Evolutionary conservation across 2,113 vertebrate genomes (phyloP).

Genomic region (Gymnorhina tibicen): DNA sequence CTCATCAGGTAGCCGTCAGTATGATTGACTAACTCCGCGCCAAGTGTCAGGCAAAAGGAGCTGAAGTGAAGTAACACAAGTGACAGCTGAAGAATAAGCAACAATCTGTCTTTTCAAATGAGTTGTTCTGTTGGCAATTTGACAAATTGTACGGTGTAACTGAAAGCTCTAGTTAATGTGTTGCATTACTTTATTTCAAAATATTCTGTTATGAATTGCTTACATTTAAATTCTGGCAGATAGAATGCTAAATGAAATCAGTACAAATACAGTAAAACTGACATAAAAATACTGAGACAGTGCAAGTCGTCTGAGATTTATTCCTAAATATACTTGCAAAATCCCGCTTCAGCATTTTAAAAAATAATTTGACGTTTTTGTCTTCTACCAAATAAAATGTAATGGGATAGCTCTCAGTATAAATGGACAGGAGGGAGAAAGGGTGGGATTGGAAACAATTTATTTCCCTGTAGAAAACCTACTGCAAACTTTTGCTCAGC

Average conservation of each 20-base stretch:
- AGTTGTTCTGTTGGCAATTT: slow-evolving; percentile 55
- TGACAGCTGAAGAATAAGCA: slow-evolving; percentile 68
- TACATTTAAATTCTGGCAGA: slow-evolving; percentile 27
- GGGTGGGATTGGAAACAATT: neutral
- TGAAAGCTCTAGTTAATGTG: slow-evolving; percentile 45
- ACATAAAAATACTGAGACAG: slow-evolving; percentile 19
- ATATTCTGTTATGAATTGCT: slow-evolving; percentile 50
- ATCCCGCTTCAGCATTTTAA: slow-evolving; percentile 27
- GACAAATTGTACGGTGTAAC: slow-evolving; percentile 34
- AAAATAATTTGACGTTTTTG: slow-evolving; percentile 47
- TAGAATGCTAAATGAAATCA: slow-evolving; percentile 30
- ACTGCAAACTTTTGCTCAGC: neutral
- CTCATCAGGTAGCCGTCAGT: slow-evolving; percentile 56
- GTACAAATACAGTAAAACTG: slow-evolving; percentile 23
- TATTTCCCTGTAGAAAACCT: neutral
- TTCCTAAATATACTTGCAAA: slow-evolving; percentile 14
- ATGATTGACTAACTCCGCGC: slow-evolving; percentile 38
- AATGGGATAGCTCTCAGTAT: neutral
- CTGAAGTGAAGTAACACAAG: slow-evolving; percentile 40
- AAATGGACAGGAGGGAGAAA: neutral
- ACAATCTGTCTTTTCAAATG: slow-evolving; percentile 60
- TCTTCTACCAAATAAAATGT: neutral
- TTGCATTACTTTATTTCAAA: slow-evolving; percentile 49
- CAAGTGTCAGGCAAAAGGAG: slow-evolving; percentile 48
- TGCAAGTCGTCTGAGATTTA: slow-evolving; percentile 22